phyloP scores from a whole-genome alignment of 2,113 vertebrate genomes.

The Gracilinanus agilis region DNA sequence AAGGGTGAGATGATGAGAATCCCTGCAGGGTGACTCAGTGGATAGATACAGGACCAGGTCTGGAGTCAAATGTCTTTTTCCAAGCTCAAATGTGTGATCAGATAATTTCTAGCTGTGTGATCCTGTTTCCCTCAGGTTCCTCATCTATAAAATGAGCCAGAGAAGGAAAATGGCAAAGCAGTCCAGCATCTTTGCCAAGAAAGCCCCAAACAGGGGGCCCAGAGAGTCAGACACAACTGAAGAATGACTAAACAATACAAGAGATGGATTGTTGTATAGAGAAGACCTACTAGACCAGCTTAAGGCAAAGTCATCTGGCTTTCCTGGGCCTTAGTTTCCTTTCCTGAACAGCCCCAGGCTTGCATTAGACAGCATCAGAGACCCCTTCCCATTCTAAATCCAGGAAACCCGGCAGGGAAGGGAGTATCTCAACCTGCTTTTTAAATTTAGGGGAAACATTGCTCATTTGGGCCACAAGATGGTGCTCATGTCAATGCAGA shows the following conservation, averaged over 20 bases:
- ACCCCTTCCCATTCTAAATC: not conserved
- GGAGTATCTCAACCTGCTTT: slow-evolving; percentile 21
- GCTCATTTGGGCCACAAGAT: slow-evolving; percentile 64
- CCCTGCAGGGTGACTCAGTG: not conserved
- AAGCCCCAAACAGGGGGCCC: too few relatives aligned
- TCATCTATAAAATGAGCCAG: too few relatives aligned
- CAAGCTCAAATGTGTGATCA: too few relatives aligned
- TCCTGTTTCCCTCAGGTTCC: too few relatives aligned
- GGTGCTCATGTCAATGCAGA: slow-evolving; percentile 63
- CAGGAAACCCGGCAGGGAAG: not conserved
- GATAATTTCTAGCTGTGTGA: too few relatives aligned
- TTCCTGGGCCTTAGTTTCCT: not conserved
- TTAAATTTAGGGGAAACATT: slow-evolving; percentile 46
- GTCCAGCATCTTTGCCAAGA: too few relatives aligned
- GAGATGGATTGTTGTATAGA: not conserved
- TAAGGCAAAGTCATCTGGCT: not conserved
- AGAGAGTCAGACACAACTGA: too few relatives aligned
- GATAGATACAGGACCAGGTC: too few relatives aligned
- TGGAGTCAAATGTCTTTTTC: too few relatives aligned
- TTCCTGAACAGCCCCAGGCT: not conserved
- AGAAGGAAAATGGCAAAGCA: too few relatives aligned
- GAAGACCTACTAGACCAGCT: not conserved
- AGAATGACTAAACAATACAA: too few relatives aligned
- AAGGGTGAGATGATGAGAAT: not conserved
- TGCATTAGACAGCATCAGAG: not conserved